Base-by-base conservation (phyloP, 2,797 vertebrate genomes). In the Chelonia mydas region DNA sequence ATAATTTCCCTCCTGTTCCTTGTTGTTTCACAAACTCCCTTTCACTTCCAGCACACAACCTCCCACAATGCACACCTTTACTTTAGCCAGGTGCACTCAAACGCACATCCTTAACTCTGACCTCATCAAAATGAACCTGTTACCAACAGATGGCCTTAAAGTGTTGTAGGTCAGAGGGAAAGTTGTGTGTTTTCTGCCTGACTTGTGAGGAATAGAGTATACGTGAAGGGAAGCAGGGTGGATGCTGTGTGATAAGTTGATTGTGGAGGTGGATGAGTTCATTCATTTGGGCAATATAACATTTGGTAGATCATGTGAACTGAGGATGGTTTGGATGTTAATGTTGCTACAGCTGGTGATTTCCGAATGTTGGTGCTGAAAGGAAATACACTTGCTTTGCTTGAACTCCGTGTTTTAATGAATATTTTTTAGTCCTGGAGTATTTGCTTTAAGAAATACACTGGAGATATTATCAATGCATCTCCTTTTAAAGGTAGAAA, bases 401-500 rank as follows among this genome's bases (percentile, higher is more conserved):
- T 45, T 74, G n/a, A 74, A 19, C 37, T 72, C 37, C 10, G 2
- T 74, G 68, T 41, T 74, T 61, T 54, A 61, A 61, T 33, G 59
- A 33, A 61, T 61, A 61, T 33, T 16, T 88, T 87, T 88, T 85
- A 45, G 77, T 81, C 6, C 11, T 87, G 61, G 77, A 81, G 86
- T 54, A 5, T 45, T 33, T 72, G 12, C 84, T 37, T 61, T 81
- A 94, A 10, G 33, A 85, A 92, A n/a, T n/a, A 11, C 49, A 50
- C 11, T 12, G 11, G 11, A 11, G 11, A 50, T 50, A 50, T 50
- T 11, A 11, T 12, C 11, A 11, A 11, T 12, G 49, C 11, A 7
- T 86, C 83, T 90, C 59, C 15, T 94, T 94, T 82, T 89, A 51
- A 49, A 6, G 74, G 31, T 88, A 82, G 51, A 68, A 89, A 94